Base-by-base conservation (phyloP, 2,797 vertebrate species). In the Glyptemys insculpta region DNA sequence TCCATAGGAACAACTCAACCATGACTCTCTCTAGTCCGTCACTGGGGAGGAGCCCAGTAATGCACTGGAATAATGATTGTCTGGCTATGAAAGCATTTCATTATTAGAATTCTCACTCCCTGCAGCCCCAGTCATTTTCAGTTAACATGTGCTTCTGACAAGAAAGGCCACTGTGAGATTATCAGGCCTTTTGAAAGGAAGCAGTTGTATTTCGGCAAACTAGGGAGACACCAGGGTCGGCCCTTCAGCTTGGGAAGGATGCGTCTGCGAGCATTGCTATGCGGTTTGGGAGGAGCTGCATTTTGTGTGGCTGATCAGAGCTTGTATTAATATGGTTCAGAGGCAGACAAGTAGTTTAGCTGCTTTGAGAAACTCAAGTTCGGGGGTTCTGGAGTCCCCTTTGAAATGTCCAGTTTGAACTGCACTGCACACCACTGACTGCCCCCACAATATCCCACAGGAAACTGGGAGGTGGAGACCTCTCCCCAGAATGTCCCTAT, bases 61-160 rank as follows among this genome's bases (percentile, higher is more conserved):
- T 89, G 89, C 94, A 90, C 87, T 14, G 18, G 93, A 95, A 96
- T 97, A 97, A 97, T 95, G 95, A 97, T 83, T 91, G 93, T 96
- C 1, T 2, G 91, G 86, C 95, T 97, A 86, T 68, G 95, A 95
- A 95, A 96, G 89, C 83, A 88, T 95, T 97, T 96, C 92, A 95
- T 93, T 97, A 93, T 56, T 92, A 92, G 81, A 79, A 85, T 94
- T 79, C 78, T 91, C 91, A 41, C 94, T 52, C 89, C 85, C 83
- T 57, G 89, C 89, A 88, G 95, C 83, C 94, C 89, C 88, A 83
- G 79, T 5, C 81, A 94, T 92, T 95, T 95, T 89, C 79, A 87
- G 91, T 89, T 95, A 85, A 34, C 86, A 5, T 79, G 85, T 85
- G 87, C 91, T 89, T 81, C 74, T 97, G 95, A 96, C 96, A 95